Conservation (phyloP, 2,113 vertebrate species). For the Tringa solitaria region DNA sequence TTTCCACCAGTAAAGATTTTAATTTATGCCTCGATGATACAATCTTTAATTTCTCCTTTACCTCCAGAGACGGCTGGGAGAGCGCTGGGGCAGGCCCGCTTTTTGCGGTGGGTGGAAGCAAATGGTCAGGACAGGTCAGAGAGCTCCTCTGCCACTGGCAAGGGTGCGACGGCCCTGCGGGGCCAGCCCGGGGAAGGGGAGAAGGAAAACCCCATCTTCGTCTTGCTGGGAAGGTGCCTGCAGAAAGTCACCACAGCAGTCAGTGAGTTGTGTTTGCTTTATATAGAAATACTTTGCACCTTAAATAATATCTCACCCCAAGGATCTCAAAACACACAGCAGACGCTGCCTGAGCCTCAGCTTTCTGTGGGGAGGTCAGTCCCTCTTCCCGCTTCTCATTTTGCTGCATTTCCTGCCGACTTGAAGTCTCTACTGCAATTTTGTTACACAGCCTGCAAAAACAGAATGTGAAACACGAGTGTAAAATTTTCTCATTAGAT, state of each 20-base stretch:
- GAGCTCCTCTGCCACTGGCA: neutral
- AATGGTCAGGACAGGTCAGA: neutral
- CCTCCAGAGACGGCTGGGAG: neutral
- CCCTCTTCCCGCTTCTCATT: neutral
- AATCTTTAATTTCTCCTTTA: constrained; percentile 6
- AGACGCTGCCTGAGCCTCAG: neutral
- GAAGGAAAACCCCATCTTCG: neutral
- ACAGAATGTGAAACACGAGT: neutral
- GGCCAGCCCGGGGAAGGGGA: neutral
- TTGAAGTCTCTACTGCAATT: neutral
- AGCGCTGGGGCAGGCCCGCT: neutral
- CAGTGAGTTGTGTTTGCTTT: neutral
- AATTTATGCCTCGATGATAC: constrained; percentile 50
- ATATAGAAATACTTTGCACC: neutral
- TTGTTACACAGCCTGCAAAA: neutral
- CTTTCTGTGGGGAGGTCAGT: neutral
- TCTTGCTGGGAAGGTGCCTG: neutral
- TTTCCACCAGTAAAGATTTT: constrained; percentile 60
- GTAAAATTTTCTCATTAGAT: neutral
- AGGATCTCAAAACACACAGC: neutral
- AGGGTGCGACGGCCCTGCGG: neutral
- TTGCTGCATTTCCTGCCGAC: neutral
- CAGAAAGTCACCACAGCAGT: neutral
- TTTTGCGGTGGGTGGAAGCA: neutral
- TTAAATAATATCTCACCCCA: neutral